A percentile compares a stretch with the other conserved stretches of the same genome.
These are phyloP conservation scores for Elgaria multicarinata DNA, from an alignment of 2,113 vertebrate genomes.

Conservation along the genomic window DNA sequence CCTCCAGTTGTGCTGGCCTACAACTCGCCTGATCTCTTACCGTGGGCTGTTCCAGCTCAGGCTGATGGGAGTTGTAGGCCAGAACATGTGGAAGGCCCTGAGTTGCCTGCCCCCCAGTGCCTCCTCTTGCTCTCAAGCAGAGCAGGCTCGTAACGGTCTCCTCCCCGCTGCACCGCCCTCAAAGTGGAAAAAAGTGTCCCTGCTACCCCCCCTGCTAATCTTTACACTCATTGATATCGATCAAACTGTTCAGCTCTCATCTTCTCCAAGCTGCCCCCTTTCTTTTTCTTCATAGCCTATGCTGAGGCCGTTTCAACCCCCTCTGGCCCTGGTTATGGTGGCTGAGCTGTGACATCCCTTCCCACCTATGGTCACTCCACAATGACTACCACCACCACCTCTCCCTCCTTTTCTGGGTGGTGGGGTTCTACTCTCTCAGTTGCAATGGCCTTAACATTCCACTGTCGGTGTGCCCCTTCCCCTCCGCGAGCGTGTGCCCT, in stretches of 20 bases:
- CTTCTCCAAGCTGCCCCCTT: no score
- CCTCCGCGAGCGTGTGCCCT: background rate
- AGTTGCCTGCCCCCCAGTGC: background rate
- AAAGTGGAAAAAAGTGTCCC: background rate
- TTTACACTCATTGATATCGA: background rate
- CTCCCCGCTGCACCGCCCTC: background rate
- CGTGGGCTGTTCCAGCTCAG: no score
- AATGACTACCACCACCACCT: no score
- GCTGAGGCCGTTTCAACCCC: background rate
- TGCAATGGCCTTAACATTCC: background rate
- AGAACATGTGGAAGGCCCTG: no score
- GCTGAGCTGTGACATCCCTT: background rate
- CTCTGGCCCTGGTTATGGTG: background rate
- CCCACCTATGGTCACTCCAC: no score
- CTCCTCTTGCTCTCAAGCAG: background rate
- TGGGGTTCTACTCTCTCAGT: background rate
- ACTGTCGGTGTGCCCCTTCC: background rate
- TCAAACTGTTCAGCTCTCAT: background rate
- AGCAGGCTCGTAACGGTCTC: background rate
- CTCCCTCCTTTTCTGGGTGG: background rate
- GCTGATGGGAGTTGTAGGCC: no score
- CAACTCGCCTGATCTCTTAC: no score
- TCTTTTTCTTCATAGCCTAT: background rate
- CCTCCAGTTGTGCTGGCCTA: no score
- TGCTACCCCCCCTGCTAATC: no score